A percentile compares a stretch with the other conserved stretches of the same genome.
These are phyloP conservation scores for Brienomyrus brachyistius DNA, from an alignment of 2,113 vertebrate species.

Conservation along the genomic window DNA sequence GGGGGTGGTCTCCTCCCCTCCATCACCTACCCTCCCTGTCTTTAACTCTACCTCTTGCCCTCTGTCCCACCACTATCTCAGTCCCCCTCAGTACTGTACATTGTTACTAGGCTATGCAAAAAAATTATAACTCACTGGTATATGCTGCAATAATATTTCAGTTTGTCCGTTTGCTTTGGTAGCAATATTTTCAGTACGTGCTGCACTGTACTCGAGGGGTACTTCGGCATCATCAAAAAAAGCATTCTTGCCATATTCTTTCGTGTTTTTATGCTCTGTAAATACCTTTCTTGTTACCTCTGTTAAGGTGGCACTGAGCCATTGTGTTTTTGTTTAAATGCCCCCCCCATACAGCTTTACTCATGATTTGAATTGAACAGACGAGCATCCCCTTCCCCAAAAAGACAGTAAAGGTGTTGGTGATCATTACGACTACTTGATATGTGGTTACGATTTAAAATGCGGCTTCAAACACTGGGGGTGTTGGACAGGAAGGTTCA, in stretches of 20 bases:
- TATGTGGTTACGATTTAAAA: background rate
- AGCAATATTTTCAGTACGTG: slow-evolving; percentile 57
- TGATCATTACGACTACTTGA: background rate
- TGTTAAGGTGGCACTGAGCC: background rate
- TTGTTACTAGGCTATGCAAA: slow-evolving; percentile 64
- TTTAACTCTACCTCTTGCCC: background rate
- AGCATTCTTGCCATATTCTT: slow-evolving; percentile 30
- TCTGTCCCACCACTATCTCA: slow-evolving; percentile 31
- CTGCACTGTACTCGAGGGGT: slow-evolving; percentile 41
- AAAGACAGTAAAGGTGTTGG: background rate
- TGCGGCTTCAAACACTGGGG: background rate
- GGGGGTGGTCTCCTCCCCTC: too few relatives aligned
- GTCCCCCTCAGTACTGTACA: slow-evolving; percentile 36
- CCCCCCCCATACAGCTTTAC: background rate
- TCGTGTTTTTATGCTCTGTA: slow-evolving; percentile 21
- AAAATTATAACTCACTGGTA: slow-evolving; percentile 48
- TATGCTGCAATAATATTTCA: slow-evolving; percentile 48
- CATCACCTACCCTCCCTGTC: background rate
- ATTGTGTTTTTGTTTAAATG: background rate
- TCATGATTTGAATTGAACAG: background rate
- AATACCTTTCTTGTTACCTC: slow-evolving; percentile 28
- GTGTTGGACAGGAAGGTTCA: background rate
- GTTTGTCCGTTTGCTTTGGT: slow-evolving; percentile 32
- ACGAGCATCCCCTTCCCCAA: background rate
- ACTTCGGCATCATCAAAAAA: background rate